Conservation (phyloP, 2,888 invertebrate genomes). For the Spilosoma lubricipeda region DNA sequence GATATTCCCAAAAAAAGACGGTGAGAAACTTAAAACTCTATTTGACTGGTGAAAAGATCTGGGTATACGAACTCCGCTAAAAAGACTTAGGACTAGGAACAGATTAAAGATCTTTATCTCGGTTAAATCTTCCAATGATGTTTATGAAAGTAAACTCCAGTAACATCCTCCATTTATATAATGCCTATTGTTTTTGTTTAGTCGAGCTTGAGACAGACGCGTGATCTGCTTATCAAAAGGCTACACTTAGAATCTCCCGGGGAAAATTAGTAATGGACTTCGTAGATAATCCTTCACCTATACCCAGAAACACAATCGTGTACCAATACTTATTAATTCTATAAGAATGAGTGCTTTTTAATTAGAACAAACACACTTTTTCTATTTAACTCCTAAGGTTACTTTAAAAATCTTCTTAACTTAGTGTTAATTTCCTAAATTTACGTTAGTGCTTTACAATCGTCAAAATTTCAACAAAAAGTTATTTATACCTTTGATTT, state of each 20-base stretch:
- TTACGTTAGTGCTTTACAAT: background rate
- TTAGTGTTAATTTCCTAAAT: background rate
- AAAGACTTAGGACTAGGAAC: background rate
- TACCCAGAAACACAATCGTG: background rate
- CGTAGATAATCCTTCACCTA: background rate
- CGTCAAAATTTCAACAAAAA: background rate
- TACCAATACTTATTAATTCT: background rate
- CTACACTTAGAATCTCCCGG: background rate
- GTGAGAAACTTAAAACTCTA: background rate
- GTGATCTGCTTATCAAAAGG: constrained; percentile 36
- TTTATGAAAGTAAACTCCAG: background rate
- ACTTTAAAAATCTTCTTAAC: background rate
- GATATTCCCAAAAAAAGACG: background rate
- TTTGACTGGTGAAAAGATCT: background rate
- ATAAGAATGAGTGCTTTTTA: background rate
- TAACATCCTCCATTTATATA: background rate
- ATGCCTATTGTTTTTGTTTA: background rate
- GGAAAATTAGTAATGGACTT: background rate
- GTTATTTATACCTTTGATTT: background rate
- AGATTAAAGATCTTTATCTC: background rate
- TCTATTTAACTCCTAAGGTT: background rate
- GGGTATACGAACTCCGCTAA: background rate
- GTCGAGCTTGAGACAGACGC: constrained; percentile 40
- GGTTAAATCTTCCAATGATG: background rate
- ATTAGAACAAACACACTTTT: background rate